Evolutionary conservation across 2,113 vertebrate genomes (phyloP).

Genomic region (Laticauda laticaudata): DNA sequence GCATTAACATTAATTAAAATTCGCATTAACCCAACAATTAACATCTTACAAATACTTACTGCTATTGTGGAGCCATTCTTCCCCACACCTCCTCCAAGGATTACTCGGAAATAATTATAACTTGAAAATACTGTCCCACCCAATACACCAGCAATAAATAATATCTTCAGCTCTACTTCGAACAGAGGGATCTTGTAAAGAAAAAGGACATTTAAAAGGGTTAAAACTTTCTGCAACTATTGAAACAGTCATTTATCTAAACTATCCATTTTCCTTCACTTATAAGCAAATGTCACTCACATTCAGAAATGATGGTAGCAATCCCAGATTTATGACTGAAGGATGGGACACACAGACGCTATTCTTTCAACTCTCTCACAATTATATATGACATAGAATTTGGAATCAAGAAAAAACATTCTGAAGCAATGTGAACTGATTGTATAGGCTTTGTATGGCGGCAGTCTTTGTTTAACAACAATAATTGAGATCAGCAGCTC

Average conservation of each 20-base stretch:
- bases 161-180: constrained; percentile 78
- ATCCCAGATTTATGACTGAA: neutral
- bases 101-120: constrained; percentile 92
- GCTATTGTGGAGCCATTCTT: constrained; percentile 97
- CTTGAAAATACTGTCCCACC: constrained; percentile 85
- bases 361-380: neutral
- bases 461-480: neutral
- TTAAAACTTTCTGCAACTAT: neutral
- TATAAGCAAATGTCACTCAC: constrained; percentile 3
- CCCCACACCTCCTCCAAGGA: constrained; percentile 91
- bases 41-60: constrained; percentile 73
- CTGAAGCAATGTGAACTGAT: neutral
- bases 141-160: constrained; percentile 85
- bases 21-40: neutral
- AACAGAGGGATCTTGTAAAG: constrained; percentile 79
- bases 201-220: constrained; percentile 12
- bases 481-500: neutral
- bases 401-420: constrained; percentile 18
- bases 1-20: neutral
- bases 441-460: neutral
- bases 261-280: constrained; percentile 7
- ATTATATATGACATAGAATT: constrained; percentile 31
- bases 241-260: constrained; percentile 15
- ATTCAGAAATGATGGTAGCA: neutral
- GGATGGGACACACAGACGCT: neutral